Evolutionary conservation across 2,113 vertebrate genomes (phyloP), one percentile per base, ranked within the genome.

Genomic region (Illadopsis cleaveri): DNA sequence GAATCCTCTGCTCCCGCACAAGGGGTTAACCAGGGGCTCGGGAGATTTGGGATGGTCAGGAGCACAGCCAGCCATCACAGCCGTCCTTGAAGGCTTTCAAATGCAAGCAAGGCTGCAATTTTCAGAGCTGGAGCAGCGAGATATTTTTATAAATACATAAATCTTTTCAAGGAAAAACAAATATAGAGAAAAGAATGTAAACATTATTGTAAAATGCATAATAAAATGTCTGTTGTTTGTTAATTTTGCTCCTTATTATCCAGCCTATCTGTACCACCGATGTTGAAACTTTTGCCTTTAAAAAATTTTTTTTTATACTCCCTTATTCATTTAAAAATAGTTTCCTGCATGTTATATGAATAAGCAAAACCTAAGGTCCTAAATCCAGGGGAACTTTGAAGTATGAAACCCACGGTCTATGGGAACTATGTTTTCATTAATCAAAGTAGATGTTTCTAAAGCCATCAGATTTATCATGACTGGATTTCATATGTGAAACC

Each of bases 401-500:
- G 97, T 97, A 82, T 93, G 97, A 97, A 97, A 97, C 96, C 90
- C 86, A 30, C 2, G 86, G 93, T 96, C 93, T 97, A 96, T 91
- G 95, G 88, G 85, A 96, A 96, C 94, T 97, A 93, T 97, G 86
- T 94, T 98, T 98, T 97, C 96, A 98, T 98, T 98, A 98, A 98
- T 98, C 98, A 98, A 96, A 96, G 92, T 95, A 89, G 97, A 97
- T 96, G 96, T 97, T 98, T 98, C 96, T 96, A 98, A 97, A 97
- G 87, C 84, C 97, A 97, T 96, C 97, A 96, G 97, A 97, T 98
- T 97, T 97, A 98, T 98, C 97, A 97, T 60, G 88, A 96, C 96
- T 93, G 94, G 91, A 96, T 97, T 98, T 98, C 96, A 97, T 92
- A 98, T 96, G 95, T 96, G 97, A 98, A 98, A 97, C 96, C 90